Evolutionary conservation across 2,113 vertebrate genomes (phyloP), one percentile per base, ranked within the genome.

Genomic region (Todiramphus saurophagus): DNA sequence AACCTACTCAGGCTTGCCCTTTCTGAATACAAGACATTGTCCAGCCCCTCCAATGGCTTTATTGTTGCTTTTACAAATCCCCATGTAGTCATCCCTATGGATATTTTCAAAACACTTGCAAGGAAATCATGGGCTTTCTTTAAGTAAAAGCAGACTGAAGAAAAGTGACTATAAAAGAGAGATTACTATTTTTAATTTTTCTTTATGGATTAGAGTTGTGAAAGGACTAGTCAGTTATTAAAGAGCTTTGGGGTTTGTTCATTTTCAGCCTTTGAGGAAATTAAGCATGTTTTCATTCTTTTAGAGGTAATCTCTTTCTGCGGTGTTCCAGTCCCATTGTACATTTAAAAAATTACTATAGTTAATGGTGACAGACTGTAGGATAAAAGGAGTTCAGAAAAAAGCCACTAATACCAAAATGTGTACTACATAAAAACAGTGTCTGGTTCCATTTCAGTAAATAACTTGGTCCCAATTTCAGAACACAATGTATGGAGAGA

Each of bases 321-420:
- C 72, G 90, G 37, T 79, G 78, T 56, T 84, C 39, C 19, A 79
- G 39, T 79, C 46, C 55, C 35, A 58, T 23, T 43, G 48, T 62
- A 59, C 50, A 76, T 69, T 94, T 87, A 9, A 83, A 94, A 94
- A 93, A 93, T 20, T 3, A 62, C 56, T 76, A 59, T 30, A 77
- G 46, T 80, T 93, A 92, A 94, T 86, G 43, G 59, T 82, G 67
- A 62, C 72, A 96, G 78, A 66, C 81, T 92, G 24, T 14, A 20
- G 96, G 88, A 97, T 85, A 96, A 91, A 59, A 88, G 31, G 68
- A 68, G 66, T 85, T 94, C 83, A 81, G 73, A 85, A 93, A 73
- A 96, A 15, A 73, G 35, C 27, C 77, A 77, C 25, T 96, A 83
- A 90, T 59, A 62, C 30, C 8, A 20, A 35, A 79, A 74, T 35